These are phyloP conservation scores for Varanus komodoensis DNA, from an alignment of 2,113 vertebrate species.

Conservation along the genomic window DNA sequence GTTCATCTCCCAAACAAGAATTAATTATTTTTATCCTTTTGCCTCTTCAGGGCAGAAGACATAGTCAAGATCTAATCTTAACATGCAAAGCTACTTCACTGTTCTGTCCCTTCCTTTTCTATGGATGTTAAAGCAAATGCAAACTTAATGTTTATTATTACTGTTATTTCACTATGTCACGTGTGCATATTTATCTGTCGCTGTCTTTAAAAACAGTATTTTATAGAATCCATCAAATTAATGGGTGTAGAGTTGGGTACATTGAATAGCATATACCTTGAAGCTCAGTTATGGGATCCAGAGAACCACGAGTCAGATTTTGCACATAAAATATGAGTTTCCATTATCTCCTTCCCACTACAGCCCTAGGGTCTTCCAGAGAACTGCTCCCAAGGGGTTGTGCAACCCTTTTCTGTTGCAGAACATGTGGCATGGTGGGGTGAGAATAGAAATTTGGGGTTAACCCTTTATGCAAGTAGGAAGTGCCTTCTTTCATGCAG, in stretches of 20 bases:
- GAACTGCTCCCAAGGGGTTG: neutral
- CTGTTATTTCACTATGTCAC: neutral
- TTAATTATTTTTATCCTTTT: conserved; percentile 6
- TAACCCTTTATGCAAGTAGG: neutral
- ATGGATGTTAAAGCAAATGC: neutral
- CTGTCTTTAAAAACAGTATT: conserved; percentile 24
- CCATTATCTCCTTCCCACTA: neutral
- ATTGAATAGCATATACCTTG: neutral
- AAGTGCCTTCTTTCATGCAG: neutral
- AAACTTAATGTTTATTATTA: neutral
- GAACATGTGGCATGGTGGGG: neutral
- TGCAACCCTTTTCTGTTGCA: neutral
- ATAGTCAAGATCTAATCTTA: neutral
- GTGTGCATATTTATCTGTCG: neutral
- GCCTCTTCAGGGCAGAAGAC: neutral
- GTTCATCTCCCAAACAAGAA: conserved; percentile 43
- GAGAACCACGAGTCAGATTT: neutral
- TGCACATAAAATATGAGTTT: neutral
- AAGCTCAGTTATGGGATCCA: neutral
- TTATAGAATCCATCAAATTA: conserved; percentile 14
- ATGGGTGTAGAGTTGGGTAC: neutral
- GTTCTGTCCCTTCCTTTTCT: neutral
- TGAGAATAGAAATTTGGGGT: neutral
- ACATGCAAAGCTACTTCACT: neutral
- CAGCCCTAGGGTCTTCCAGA: neutral